Base-by-base conservation (phyloP, 1,140 invertebrate genomes). In the Papilio dardanus region DNA sequence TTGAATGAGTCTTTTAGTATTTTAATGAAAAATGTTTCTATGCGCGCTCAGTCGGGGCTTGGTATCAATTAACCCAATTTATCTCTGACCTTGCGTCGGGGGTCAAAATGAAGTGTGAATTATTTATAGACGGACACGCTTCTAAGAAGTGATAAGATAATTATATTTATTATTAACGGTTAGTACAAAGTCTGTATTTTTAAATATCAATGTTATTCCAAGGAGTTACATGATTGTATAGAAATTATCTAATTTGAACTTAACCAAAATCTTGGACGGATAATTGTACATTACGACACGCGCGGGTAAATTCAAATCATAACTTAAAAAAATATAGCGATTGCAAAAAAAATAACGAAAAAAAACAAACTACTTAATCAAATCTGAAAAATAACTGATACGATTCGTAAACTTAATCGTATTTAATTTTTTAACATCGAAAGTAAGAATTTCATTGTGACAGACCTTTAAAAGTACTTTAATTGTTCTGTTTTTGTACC, bases 61-160 rank as follows among this genome's bases (percentile, higher is more conserved):
- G 65, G 33, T 14, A 21, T 68, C 8, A 68, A 68, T 68, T 68
- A 68, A 68, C 66, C 66, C 19, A 68, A 68, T 68, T 68, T 68
- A 68, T 68, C 66, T 68, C 14, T 68, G 33, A 37, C 66, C 33
- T 68, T 68, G 66, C 33, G 19, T 12, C 19, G 24, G 66, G 66
- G 66, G 33, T 68, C 66, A 66, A 33, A 66, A 3, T 66, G 12
- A 19, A 68, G 65, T n/a, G 28, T 67, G 16, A 37, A 21, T 37
- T 68, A 68, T 68, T 68, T 40, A 68, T 24, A 40, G 31, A 68
- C 30, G 19, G 1, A 21, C 16, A 67, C 33, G 66, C 19, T 68
- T 68, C 66, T 68, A 21, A 40, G 19, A 40, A 68, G 0, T 24
- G 35, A 24, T 68, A 68, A 68, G 35, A 67, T 35, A 37, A 40